phyloP scores from a whole-genome alignment of 2,113 vertebrate genomes.

The Carettochelys insculpta region DNA sequence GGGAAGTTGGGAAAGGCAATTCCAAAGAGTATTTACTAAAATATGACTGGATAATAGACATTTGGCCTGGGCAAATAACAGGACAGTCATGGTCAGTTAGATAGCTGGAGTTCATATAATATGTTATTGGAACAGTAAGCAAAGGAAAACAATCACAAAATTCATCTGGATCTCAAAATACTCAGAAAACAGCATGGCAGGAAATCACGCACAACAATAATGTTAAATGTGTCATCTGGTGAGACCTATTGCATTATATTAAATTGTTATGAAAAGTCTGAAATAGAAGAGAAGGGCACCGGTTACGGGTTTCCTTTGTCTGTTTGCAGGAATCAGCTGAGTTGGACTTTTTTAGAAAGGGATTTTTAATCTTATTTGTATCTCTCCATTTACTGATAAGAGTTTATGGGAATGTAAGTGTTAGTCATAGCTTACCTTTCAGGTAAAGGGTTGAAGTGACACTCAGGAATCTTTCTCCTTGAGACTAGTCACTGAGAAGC shows the following conservation, averaged over 20 bases:
- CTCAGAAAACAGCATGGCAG: background rate
- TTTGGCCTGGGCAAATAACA: background rate
- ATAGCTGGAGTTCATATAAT: background rate
- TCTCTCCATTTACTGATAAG: background rate
- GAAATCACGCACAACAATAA: background rate
- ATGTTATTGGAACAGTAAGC: background rate
- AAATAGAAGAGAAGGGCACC: background rate
- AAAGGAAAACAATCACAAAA: background rate
- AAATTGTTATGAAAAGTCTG: background rate
- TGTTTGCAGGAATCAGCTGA: background rate
- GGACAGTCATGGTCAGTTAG: background rate
- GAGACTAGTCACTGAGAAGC: background rate
- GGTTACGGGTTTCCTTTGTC: background rate
- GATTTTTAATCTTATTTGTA: background rate
- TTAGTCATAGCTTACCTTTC: background rate
- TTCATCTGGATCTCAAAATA: background rate
- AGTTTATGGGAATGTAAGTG: background rate
- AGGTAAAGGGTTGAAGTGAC: fast-evolving
- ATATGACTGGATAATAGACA: background rate
- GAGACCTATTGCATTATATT: fast-evolving
- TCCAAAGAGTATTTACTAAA: background rate
- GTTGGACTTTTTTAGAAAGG: background rate
- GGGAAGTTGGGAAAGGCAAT: background rate
- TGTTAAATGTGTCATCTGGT: background rate
- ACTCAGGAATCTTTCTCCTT: background rate